Percentiles rank a stretch among this genome's conserved stretches.
Conservation (phyloP, 64 coral and sea anemone species). For the Stichodactyla helianthus region DNA sequence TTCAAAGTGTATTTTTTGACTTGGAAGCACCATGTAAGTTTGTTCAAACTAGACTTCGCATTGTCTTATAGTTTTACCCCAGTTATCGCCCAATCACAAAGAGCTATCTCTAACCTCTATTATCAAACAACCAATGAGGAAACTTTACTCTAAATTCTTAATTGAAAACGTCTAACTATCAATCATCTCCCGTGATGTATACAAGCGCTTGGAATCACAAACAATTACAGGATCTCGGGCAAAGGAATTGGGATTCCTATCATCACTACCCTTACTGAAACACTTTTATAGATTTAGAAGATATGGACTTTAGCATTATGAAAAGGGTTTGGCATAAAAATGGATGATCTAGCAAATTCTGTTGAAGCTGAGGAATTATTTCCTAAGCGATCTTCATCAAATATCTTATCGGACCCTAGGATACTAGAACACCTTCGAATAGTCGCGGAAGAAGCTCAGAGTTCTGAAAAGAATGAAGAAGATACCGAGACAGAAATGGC, state of each 20-base stretch:
- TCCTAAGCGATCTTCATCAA: conserved; percentile 84
- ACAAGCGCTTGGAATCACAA: not conserved
- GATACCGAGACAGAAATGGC: conserved; percentile 75
- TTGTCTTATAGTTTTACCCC: not conserved
- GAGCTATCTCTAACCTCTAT: not conserved
- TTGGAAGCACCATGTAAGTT: not conserved
- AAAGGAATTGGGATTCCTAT: not conserved
- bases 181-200: not conserved
- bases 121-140: not conserved
- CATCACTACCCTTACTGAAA: not conserved
- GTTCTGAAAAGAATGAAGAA: conserved; percentile 62
- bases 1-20: not conserved
- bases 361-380: conserved; percentile 76
- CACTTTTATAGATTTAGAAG: not conserved
- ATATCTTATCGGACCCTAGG: conserved; percentile 88
- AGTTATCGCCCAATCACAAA: not conserved
- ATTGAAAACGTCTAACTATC: conserved; percentile 15
- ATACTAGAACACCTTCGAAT: conserved; percentile 91
- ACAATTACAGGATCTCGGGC: not conserved
- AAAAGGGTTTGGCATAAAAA: not conserved
- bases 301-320: not conserved
- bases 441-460: conserved; percentile 93
- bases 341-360: conserved; percentile 63
- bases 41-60: not conserved
- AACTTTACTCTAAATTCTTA: not conserved